Percentiles rank a stretch among this genome's conserved stretches.
Evolutionary conservation across 2,113 vertebrate genomes (phyloP).

Genomic region (Pithys albifrons): DNA sequence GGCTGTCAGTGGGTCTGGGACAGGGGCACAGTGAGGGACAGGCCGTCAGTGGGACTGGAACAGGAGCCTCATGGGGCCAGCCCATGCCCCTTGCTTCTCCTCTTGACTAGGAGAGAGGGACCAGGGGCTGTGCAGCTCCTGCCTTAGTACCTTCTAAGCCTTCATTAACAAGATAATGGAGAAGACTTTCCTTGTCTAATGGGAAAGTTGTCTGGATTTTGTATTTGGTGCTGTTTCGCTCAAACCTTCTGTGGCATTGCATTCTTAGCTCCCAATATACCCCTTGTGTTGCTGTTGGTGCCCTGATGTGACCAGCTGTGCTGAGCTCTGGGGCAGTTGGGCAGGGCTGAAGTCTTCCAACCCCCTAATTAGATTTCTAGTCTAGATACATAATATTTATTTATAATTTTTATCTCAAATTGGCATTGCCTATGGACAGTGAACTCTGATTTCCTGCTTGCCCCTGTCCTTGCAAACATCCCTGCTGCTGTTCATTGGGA

Average conservation of each 20-base stretch:
- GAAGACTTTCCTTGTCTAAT: slow-evolving; percentile 14
- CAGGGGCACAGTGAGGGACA: not conserved
- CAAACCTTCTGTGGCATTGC: not conserved
- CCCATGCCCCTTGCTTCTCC: not conserved
- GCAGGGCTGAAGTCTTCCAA: not conserved
- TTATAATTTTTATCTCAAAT: too few relatives aligned
- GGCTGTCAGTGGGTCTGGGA: not conserved
- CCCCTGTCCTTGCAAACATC: fast-evolving
- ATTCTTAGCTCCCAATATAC: not conserved
- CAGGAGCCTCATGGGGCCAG: not conserved
- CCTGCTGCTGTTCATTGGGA: not conserved
- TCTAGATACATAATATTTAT: not conserved
- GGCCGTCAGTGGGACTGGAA: not conserved
- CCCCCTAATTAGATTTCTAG: not conserved
- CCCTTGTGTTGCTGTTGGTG: not conserved
- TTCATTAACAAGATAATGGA: not conserved
- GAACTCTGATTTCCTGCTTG: not conserved
- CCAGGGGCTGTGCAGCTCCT: not conserved
- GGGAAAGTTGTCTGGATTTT: slow-evolving; percentile 29
- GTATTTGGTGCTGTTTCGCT: slow-evolving; percentile 8
- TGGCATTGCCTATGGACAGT: not conserved
- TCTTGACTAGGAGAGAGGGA: too few relatives aligned
- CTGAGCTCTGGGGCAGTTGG: not conserved
- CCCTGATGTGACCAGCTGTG: not conserved
- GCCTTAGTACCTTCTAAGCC: not conserved